Evolutionary conservation across 2,888 invertebrate species (phyloP), one percentile per base, ranked within the genome.

Genomic region (Thumatha senex): DNA sequence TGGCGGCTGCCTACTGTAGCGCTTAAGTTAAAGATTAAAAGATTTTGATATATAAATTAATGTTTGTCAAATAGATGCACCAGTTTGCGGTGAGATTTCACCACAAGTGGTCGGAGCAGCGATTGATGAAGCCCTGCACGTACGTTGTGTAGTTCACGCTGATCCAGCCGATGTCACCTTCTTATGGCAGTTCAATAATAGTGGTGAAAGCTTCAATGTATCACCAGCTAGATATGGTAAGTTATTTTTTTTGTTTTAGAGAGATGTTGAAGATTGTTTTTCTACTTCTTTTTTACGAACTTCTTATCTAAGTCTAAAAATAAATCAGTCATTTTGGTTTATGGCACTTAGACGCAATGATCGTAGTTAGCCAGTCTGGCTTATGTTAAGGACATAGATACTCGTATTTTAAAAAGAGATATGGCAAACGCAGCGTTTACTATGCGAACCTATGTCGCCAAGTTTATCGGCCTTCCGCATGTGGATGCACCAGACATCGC

Each of bases 181-280:
- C 81, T 92, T 95, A 49, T 97, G 97, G 97, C 96, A 97, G 77
- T 96, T 97, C 86, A 97, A 97, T 81, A 96, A 96, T 79, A 96
- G 96, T 69, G 97, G 97, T 14, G 97, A 97, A 76, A 96, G 95
- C 74, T 96, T 96, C 74, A 96, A 96, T 78, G 96, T 96, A 2
- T 94, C 96, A 10, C 95, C 96, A n/a, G 95, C 90, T 13, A 81
- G 92, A 84, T 92, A 90, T 57, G 91, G 92, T 92, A 66, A 54
- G 74, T 65, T 45, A 33, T 9, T 4, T 0, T 4, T 0, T 36
- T n/a, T 1, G 31, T 38, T 18, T 15, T 42, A 42, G 8, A 15
- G 7, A 9, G 0, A 11, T 33, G 9, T 33, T 11, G n/a, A 24
- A 24, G 18, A 24, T 24, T 4, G 18, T 24, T 24, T 5, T 24